Conservation (phyloP, 2,113 vertebrate species). For the Prunella fulvescens region DNA sequence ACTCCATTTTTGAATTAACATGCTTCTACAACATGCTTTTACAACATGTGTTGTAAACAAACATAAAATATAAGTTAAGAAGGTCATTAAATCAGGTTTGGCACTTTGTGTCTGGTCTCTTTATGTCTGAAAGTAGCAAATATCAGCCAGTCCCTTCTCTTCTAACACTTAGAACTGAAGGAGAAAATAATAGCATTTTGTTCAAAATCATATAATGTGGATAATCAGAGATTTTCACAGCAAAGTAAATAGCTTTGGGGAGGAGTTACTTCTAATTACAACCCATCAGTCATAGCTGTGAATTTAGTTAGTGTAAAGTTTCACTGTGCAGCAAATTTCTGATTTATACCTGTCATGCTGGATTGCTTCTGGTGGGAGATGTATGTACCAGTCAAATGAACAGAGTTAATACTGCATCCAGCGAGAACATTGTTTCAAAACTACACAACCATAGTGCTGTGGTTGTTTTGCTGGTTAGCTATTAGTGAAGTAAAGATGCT, state of each 20-base stretch:
- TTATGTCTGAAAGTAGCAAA: background rate
- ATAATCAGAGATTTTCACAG: background rate
- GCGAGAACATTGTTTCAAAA: background rate
- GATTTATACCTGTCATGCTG: background rate
- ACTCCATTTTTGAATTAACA: background rate
- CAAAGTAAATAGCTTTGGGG: background rate
- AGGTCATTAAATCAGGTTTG: background rate
- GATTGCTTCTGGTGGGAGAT: background rate
- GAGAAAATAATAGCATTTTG: background rate
- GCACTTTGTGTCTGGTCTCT: background rate
- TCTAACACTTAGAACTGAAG: background rate
- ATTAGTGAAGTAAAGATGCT: background rate
- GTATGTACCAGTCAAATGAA: background rate
- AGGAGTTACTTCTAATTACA: background rate
- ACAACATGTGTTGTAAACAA: background rate
- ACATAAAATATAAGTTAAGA: background rate
- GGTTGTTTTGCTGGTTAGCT: background rate
- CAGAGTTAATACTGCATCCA: background rate
- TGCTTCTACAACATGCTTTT: background rate
- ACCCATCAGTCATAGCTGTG: background rate
- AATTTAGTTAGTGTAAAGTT: background rate
- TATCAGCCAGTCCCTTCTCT: background rate
- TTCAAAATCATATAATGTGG: background rate
- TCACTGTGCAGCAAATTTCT: background rate
- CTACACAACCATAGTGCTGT: background rate